Percentiles rank a stretch among this genome's conserved stretches.
phyloP scores from a whole-genome alignment of 2,797 vertebrate genomes.

The Spinus olivaceus region DNA sequence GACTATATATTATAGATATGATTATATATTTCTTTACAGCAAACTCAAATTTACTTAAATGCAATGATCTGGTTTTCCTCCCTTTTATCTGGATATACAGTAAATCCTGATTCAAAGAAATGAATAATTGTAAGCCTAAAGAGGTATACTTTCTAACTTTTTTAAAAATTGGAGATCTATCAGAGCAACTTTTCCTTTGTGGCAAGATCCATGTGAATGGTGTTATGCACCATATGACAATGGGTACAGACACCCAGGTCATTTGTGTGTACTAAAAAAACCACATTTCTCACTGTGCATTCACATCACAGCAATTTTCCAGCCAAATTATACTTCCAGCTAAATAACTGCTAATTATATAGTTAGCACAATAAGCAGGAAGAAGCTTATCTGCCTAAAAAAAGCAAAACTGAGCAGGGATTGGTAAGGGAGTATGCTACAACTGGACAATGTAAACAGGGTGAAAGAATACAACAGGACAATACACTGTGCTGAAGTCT shows the following conservation, averaged over 20 bases:
- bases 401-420: not conserved
- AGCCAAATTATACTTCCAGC: not conserved
- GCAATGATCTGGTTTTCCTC: not conserved
- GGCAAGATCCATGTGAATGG: not conserved
- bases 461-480: not conserved
- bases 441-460: not conserved
- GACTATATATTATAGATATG: not conserved
- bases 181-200: not conserved
- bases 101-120: not conserved
- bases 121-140: not conserved
- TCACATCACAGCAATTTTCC: not conserved
- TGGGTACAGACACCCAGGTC: rapidly evolving
- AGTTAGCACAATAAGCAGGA: not conserved
- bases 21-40: not conserved
- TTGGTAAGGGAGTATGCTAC: not conserved
- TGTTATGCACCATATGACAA: not conserved
- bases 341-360: not conserved
- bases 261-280: not conserved
- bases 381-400: not conserved
- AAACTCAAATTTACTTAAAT: not conserved
- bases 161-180: not conserved
- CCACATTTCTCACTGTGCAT: not conserved
- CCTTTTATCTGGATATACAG: not conserved
- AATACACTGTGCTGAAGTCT: not conserved
- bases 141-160: not conserved